These are phyloP conservation scores for Emys orbicularis DNA, from an alignment of 2,797 vertebrate species.

Conservation along the genomic window DNA sequence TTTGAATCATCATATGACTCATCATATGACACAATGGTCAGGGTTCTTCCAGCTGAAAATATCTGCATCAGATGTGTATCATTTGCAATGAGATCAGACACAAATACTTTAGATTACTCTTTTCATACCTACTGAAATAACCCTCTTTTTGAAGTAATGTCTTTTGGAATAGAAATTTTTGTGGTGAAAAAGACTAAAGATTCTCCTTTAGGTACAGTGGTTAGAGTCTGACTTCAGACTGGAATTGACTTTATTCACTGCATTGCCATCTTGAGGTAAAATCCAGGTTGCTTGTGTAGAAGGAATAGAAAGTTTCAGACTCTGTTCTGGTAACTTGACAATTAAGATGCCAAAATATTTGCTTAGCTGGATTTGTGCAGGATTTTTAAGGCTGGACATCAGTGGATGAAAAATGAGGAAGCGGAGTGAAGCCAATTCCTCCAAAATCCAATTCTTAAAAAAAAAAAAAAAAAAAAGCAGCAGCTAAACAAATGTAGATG, in stretches of 20 bases:
- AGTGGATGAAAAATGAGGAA: background rate
- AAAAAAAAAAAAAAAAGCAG: background rate
- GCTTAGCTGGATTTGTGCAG: background rate
- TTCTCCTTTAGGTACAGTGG: background rate
- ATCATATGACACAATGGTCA: background rate
- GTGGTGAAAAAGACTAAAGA: background rate
- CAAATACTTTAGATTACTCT: background rate
- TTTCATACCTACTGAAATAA: conserved; percentile 2
- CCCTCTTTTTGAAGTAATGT: background rate
- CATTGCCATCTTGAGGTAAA: background rate
- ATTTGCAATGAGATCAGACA: background rate
- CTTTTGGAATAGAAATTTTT: background rate
- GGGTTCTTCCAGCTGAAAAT: background rate
- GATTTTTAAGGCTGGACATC: background rate
- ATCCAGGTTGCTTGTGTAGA: background rate
- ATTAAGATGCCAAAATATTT: background rate
- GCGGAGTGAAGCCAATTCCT: background rate
- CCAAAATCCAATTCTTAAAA: background rate
- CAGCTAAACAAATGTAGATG: background rate
- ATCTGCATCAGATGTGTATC: background rate
- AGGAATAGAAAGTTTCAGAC: background rate
- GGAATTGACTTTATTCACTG: background rate
- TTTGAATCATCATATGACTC: background rate
- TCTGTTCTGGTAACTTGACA: background rate
- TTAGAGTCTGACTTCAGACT: background rate